A percentile compares a stretch with the other conserved stretches of the same genome.
Evolutionary conservation across 2,888 invertebrate genomes (phyloP).

Genomic region (Drosophila nigricruria): DNA sequence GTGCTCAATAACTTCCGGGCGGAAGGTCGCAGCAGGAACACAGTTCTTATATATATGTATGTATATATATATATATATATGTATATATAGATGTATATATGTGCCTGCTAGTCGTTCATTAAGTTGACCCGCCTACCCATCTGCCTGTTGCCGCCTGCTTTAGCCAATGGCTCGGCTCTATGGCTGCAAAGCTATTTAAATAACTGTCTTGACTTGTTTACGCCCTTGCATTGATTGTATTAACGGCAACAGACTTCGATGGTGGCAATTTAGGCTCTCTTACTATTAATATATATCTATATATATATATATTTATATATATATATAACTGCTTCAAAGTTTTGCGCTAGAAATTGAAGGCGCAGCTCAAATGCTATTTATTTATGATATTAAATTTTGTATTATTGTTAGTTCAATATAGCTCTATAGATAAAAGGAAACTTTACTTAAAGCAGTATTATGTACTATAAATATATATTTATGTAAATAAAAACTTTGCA

Average conservation of each 20-base stretch:
- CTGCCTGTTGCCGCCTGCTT: background rate
- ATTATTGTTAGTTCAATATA: background rate
- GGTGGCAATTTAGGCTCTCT: conserved; percentile 3
- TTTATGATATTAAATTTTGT: background rate
- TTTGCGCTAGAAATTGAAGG: background rate
- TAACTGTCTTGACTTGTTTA: conserved; percentile 71
- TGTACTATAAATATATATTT: background rate
- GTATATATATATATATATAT: background rate
- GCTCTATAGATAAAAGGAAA: background rate
- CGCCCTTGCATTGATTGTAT: conserved; percentile 62
- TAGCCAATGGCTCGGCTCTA: background rate
- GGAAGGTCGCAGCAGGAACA: conserved; percentile 29
- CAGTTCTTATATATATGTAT: background rate
- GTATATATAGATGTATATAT: background rate
- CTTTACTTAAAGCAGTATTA: background rate
- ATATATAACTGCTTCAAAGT: background rate
- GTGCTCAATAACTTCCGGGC: conserved; percentile 80
- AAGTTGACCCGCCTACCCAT: conserved; percentile 36
- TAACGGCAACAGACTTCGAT: background rate
- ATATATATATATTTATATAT: background rate
- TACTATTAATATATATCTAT: background rate
- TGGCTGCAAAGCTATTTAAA: conserved; percentile 64
- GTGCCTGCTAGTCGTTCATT: conserved; percentile 51
- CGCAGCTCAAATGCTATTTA: background rate
- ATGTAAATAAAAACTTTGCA: background rate